A percentile compares a stretch with the other conserved stretches of the same genome.
Conservation (phyloP, 2,888 invertebrate genomes). For the Drosophila lacicola region DNA sequence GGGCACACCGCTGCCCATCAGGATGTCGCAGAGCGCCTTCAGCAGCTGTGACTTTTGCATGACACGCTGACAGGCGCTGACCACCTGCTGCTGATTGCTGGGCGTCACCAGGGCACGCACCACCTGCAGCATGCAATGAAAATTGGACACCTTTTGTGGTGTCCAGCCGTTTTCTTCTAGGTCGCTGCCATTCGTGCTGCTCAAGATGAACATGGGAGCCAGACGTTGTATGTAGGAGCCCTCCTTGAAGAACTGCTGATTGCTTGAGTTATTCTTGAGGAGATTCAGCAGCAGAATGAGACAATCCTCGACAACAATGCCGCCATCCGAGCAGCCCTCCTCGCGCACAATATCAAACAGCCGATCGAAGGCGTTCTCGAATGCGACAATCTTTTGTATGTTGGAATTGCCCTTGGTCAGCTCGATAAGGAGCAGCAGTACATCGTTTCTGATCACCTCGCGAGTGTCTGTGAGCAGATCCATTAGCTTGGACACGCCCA, state of each 20-base stretch:
- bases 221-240: constrained; percentile 97
- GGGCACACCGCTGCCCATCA: constrained; percentile 98
- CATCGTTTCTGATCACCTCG: constrained; percentile 98
- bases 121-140: constrained; percentile 95
- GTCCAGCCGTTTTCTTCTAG: constrained; percentile 93
- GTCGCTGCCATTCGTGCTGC: constrained; percentile 85
- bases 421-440: constrained; percentile 94
- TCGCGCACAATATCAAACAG: constrained; percentile 96
- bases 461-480: constrained; percentile 96
- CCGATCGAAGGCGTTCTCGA: constrained; percentile 99
- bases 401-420: constrained; percentile 95
- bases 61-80: constrained; percentile 93
- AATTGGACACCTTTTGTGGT: constrained; percentile 96
- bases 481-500: constrained; percentile 99
- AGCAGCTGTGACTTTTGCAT: constrained; percentile 94
- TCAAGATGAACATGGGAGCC: constrained; percentile 93
- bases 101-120: constrained; percentile 97
- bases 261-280: constrained; percentile 97
- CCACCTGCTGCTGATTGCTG: constrained; percentile 94
- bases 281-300: constrained; percentile 96
- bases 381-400: constrained; percentile 99
- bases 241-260: constrained; percentile 99
- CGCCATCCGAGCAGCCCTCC: constrained; percentile 97
- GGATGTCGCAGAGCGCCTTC: constrained; percentile 92
- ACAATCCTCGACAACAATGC: constrained; percentile 99